Evolutionary conservation across 1,140 invertebrate genomes (phyloP).

Genomic region (Pissodes strobi): DNA sequence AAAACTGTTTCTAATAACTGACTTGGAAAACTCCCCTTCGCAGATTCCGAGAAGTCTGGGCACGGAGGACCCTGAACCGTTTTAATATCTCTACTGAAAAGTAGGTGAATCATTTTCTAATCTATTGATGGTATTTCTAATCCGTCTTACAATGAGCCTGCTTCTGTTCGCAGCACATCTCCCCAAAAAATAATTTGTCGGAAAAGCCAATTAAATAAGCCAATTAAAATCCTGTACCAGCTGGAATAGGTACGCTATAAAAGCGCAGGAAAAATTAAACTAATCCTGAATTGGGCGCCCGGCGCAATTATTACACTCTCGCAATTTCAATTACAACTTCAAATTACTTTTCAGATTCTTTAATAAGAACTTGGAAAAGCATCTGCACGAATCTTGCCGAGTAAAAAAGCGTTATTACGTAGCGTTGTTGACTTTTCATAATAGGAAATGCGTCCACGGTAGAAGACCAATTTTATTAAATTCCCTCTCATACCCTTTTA

Average conservation of each 20-base stretch:
- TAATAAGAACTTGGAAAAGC: conserved; percentile 48
- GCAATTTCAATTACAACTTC: conserved; percentile 55
- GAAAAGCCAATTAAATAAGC: conserved; percentile 55
- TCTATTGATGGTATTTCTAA: too few species aligned
- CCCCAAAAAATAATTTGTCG: conserved; percentile 16
- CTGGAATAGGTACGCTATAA: conserved; percentile 37
- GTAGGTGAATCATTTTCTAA: too few species aligned
- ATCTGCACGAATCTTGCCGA: conserved; percentile 42
- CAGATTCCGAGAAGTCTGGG: too few species aligned
- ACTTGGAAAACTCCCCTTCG: too few species aligned
- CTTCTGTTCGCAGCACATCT: too few species aligned
- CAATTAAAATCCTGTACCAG: conserved; percentile 54
- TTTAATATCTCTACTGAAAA: too few species aligned
- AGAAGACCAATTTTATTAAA: conserved; percentile 14
- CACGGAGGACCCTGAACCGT: too few species aligned
- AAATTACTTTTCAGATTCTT: conserved; percentile 47
- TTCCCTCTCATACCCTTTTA: not conserved
- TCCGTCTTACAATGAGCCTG: too few species aligned
- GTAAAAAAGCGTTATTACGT: conserved; percentile 29
- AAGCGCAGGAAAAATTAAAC: conserved; percentile 50
- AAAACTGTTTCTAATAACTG: too few species aligned
- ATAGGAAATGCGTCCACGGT: conserved; percentile 24
- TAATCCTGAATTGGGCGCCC: conserved; percentile 33
- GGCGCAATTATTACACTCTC: conserved; percentile 46
- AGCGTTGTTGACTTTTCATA: conserved; percentile 38